These are phyloP conservation scores for Periplaneta americana DNA, from an alignment of 1,140 invertebrate genomes.

Conservation along the genomic window DNA sequence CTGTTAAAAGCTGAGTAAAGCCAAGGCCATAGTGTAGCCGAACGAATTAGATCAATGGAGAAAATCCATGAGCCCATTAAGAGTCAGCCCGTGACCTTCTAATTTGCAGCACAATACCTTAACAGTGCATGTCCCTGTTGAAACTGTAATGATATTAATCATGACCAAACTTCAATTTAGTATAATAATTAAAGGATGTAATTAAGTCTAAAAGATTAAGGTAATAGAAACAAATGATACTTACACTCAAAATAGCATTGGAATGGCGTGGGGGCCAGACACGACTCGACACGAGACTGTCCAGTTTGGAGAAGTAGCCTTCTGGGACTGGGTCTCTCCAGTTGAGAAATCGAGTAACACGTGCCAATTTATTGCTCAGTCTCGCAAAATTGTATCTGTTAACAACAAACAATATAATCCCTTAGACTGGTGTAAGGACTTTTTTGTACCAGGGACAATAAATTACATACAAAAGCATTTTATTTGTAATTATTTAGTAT, in stretches of 20 bases:
- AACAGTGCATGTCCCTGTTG: no score
- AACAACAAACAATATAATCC: slow-evolving; percentile 12
- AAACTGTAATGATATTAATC: no score
- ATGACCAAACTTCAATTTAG: no score
- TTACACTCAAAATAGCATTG: slow-evolving; percentile 18
- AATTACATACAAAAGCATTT: not conserved
- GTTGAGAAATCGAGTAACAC: slow-evolving; percentile 23
- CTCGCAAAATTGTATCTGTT: slow-evolving; percentile 29
- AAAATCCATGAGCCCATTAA: no score
- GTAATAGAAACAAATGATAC: no score
- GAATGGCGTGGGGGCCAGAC: slow-evolving; percentile 42
- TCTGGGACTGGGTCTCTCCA: slow-evolving; percentile 26
- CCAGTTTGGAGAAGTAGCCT: slow-evolving; percentile 32
- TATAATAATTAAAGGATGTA: no score
- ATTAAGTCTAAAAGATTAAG: no score
- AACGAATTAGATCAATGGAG: no score
- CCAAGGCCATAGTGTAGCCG: no score
- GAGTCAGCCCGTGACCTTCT: no score
- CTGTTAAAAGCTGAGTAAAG: no score
- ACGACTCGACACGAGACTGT: slow-evolving; percentile 32
- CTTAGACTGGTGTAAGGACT: not conserved
- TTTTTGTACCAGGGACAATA: not conserved
- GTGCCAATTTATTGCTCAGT: slow-evolving; percentile 26
- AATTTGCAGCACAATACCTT: no score
- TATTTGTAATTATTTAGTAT: not conserved